Evolutionary conservation across 2,113 vertebrate genomes (phyloP).

Genomic region (Hemiscyllium ocellatum): DNA sequence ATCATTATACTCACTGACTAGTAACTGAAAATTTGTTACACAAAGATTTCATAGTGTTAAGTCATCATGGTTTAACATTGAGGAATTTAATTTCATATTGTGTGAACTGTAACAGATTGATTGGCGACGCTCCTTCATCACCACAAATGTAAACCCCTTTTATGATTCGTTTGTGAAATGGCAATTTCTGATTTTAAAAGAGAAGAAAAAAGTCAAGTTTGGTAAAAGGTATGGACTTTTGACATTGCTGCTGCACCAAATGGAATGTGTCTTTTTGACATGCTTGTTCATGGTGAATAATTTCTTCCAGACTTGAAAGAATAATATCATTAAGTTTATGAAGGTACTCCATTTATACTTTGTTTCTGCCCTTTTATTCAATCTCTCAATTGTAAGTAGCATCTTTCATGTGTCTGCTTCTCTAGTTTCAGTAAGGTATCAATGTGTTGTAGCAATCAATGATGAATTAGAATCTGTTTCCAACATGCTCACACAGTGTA

Average conservation of each 20-base stretch:
- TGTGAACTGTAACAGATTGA: constrained; percentile 65
- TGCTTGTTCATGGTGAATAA: background rate
- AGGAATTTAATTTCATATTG: background rate
- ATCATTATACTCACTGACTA: background rate
- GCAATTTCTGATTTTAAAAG: constrained; percentile 85
- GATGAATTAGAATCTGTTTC: background rate
- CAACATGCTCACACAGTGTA: background rate
- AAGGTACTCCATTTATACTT: background rate
- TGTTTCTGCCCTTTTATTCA: background rate
- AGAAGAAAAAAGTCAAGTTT: constrained; percentile 91
- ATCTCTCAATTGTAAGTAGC: background rate
- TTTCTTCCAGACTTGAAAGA: background rate
- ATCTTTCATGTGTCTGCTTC: background rate
- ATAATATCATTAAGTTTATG: background rate
- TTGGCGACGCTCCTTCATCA: constrained; percentile 93
- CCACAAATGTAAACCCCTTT: constrained; percentile 89
- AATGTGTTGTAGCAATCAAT: background rate
- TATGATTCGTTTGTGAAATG: constrained; percentile 94
- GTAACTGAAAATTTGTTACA: background rate
- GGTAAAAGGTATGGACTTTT: constrained; percentile 75
- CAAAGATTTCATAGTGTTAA: background rate
- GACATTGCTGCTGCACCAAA: background rate
- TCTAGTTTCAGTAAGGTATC: background rate
- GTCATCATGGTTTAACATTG: background rate
- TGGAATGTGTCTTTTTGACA: background rate